A percentile compares a stretch with the other conserved stretches of the same genome.
Conservation (phyloP, 1,140 invertebrate species). For the Drosophila santomea region DNA sequence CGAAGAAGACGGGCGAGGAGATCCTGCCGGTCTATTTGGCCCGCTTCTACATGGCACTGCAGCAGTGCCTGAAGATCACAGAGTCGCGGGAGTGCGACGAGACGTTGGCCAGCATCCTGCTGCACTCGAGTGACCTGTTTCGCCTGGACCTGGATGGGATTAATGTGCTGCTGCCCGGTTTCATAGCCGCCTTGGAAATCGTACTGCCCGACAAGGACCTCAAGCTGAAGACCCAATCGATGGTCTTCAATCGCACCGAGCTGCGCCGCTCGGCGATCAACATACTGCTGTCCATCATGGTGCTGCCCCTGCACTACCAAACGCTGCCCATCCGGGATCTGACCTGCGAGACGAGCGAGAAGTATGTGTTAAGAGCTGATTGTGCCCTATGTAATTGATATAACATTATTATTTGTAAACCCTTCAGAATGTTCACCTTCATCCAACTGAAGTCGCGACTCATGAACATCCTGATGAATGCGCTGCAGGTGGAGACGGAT, state of each 20-base stretch:
- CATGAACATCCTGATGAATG: conserved; percentile 94
- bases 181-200: conserved; percentile 94
- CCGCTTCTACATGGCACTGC: conserved; percentile 96
- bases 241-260: conserved; percentile 89
- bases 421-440: conserved; percentile 87
- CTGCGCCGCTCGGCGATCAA: conserved; percentile 95
- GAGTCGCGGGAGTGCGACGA: conserved; percentile 88
- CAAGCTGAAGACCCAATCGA: conserved; percentile 87
- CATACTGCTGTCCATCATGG: conserved; percentile 94
- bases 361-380: conserved; percentile 67
- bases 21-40: conserved; percentile 97
- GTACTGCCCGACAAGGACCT: conserved; percentile 93
- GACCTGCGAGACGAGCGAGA: conserved; percentile 85
- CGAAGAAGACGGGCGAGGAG: conserved; percentile 97
- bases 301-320: conserved; percentile 96
- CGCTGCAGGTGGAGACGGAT: conserved; percentile 94
- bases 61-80: conserved; percentile 92
- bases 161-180: conserved; percentile 94
- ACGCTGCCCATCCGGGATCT: conserved; percentile 92
- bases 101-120: conserved; percentile 91
- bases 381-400: background rate
- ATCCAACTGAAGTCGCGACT: conserved; percentile 92
- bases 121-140: conserved; percentile 92
- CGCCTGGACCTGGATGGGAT: conserved; percentile 97
- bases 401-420: background rate